phyloP scores from a whole-genome alignment of 1,140 invertebrate genomes.

The Probaryconus sp. region DNA sequence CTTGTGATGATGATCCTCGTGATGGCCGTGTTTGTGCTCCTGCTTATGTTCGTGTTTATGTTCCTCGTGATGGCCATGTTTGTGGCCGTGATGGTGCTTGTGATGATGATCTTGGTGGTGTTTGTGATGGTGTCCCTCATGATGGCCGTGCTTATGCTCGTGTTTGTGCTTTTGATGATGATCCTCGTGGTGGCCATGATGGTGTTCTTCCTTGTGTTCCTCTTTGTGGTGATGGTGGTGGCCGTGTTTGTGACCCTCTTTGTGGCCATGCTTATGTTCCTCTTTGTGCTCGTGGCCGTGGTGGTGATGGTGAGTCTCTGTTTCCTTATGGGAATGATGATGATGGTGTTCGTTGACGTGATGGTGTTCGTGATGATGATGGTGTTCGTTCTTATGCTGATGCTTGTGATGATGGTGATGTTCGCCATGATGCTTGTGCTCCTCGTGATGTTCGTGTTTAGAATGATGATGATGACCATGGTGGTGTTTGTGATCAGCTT shows the following conservation, averaged over 20 bases:
- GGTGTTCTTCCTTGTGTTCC: constrained; percentile 48
- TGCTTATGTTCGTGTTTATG: constrained; percentile 61
- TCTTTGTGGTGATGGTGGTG: constrained; percentile 64
- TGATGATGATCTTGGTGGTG: constrained; percentile 63
- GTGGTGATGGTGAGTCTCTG: constrained; percentile 71
- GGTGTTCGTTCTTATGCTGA: constrained; percentile 62
- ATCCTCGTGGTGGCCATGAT: constrained; percentile 65
- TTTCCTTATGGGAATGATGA: constrained; percentile 72
- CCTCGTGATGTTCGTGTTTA: constrained; percentile 61
- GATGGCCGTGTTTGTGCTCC: constrained; percentile 66
- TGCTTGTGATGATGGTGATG: constrained; percentile 67
- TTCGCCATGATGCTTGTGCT: constrained; percentile 56
- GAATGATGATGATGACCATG: constrained; percentile 63
- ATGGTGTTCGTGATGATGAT: constrained; percentile 66
- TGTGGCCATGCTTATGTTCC: constrained; percentile 68
- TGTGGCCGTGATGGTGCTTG: constrained; percentile 55
- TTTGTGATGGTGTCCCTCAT: constrained; percentile 57
- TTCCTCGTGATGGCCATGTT: constrained; percentile 55
- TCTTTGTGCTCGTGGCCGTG: constrained; percentile 71
- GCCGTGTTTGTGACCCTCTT: constrained; percentile 67
- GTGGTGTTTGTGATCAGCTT: constrained; percentile 65
- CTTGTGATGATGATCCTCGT: constrained; percentile 67
- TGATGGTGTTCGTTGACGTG: constrained; percentile 66
- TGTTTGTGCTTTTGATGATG: constrained; percentile 71
- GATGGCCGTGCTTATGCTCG: constrained; percentile 67